These are phyloP conservation scores for Coreius guichenoti DNA, from an alignment of 2,797 vertebrate species.

Conservation along the genomic window DNA sequence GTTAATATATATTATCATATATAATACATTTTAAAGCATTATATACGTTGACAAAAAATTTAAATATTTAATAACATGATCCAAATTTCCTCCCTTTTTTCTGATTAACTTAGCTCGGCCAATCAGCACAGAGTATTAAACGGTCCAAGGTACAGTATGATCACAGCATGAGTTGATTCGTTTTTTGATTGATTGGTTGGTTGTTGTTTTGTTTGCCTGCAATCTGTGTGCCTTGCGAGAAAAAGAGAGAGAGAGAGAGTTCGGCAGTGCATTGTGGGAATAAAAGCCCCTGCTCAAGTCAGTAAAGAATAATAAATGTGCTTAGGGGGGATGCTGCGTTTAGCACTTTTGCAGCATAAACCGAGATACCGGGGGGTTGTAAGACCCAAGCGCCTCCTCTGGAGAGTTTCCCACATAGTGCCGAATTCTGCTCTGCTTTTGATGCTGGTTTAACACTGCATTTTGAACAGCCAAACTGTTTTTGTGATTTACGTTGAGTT, in stretches of 20 bases:
- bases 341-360: conserved; percentile 23
- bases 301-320: conserved; percentile 23
- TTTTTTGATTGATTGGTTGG: background rate
- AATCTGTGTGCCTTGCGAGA: conserved; percentile 19
- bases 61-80: background rate
- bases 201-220: conserved; percentile 35
- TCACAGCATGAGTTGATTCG: background rate
- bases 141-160: conserved; percentile 60
- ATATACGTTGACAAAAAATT: background rate
- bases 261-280: conserved; percentile 44
- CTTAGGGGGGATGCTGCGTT: conserved; percentile 21
- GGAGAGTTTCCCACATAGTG: conserved; percentile 24
- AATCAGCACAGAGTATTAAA: conserved; percentile 57
- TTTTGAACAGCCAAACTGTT: background rate
- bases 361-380: background rate
- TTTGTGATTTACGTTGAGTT: conserved; percentile 12
- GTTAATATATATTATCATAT: background rate
- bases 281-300: conserved; percentile 13
- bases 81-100: conserved; percentile 15
- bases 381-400: conserved; percentile 24
- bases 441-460: background rate
- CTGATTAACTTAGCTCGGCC: conserved; percentile 26
- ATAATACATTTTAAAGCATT: background rate
- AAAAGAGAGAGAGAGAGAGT: conserved; percentile 20
- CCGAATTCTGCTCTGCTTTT: conserved; percentile 24